A percentile compares a stretch with the other conserved stretches of the same genome.
These are phyloP conservation scores for Eulemur albifrons DNA, from an alignment of 2,797 vertebrate species.

Conservation along the genomic window DNA sequence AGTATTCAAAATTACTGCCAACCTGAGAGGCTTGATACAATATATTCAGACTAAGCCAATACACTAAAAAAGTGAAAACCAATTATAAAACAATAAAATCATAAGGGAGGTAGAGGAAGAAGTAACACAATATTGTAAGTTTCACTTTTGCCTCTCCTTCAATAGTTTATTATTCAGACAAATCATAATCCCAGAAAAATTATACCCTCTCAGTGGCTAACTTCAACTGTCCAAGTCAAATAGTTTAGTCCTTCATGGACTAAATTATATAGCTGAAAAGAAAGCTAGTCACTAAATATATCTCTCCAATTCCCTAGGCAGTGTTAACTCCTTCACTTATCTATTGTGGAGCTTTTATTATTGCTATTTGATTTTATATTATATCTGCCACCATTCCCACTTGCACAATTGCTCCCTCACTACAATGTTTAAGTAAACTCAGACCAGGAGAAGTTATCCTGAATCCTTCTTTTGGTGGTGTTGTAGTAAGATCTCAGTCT, in stretches of 20 bases:
- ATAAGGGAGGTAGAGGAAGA: conserved; percentile 15
- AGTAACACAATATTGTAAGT: conserved; percentile 60
- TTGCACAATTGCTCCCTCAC: neutral
- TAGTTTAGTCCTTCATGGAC: conserved; percentile 24
- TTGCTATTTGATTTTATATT: neutral
- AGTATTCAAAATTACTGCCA: conserved; percentile 67
- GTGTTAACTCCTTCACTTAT: neutral
- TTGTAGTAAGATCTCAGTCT: neutral
- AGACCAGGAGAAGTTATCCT: neutral
- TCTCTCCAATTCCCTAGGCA: neutral
- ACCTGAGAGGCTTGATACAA: conserved; percentile 34
- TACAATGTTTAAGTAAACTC: neutral
- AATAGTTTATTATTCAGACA: conserved; percentile 56
- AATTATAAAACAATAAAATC: conserved; percentile 64
- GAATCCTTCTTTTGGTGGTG: neutral
- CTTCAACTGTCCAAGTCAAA: conserved; percentile 51
- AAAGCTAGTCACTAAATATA: neutral
- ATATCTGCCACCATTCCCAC: neutral
- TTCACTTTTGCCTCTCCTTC: conserved; percentile 42
- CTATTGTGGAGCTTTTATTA: neutral
- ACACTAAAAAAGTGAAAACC: conserved; percentile 24
- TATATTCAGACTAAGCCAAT: conserved; percentile 25
- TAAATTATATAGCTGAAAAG: conserved; percentile 11
- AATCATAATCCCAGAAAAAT: conserved; percentile 53
- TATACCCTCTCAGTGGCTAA: conserved; percentile 58